These are phyloP conservation scores for Labeo calbasu DNA, from an alignment of 2,797 vertebrate species.

Conservation along the genomic window DNA sequence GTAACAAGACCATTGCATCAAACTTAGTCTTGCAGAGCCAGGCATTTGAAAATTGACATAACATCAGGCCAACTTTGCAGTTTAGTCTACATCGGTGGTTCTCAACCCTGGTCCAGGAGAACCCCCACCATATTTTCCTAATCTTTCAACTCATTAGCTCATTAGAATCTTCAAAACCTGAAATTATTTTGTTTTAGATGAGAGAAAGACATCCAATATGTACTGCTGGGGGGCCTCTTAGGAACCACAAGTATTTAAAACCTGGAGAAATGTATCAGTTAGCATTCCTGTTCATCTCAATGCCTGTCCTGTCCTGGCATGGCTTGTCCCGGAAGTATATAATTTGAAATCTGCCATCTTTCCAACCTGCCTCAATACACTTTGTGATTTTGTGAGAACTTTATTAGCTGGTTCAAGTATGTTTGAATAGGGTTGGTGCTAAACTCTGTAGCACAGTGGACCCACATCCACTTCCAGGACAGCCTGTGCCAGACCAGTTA, in stretches of 20 bases:
- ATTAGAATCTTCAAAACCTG: neutral
- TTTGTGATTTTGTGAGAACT: neutral
- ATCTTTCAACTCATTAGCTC: neutral
- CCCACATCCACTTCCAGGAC: neutral
- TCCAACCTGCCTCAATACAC: neutral
- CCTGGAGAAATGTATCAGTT: neutral
- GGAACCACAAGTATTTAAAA: neutral
- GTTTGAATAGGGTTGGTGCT: neutral
- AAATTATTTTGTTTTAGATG: neutral
- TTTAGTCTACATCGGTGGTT: neutral
- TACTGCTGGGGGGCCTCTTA: neutral
- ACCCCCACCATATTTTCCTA: neutral
- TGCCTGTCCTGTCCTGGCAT: too few relatives aligned
- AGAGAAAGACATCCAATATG: neutral
- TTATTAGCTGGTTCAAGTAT: neutral
- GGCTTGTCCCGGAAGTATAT: neutral
- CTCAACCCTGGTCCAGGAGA: neutral
- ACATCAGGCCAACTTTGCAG: neutral
- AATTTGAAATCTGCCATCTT: constrained; percentile 10
- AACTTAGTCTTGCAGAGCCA: neutral
- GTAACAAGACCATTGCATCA: constrained; percentile 3
- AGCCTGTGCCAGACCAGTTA: too few relatives aligned
- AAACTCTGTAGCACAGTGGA: neutral
- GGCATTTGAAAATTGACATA: neutral
- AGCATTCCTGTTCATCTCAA: neutral